phyloP scores from a whole-genome alignment of 2,797 vertebrate species.

The Etheostoma perlongum region DNA sequence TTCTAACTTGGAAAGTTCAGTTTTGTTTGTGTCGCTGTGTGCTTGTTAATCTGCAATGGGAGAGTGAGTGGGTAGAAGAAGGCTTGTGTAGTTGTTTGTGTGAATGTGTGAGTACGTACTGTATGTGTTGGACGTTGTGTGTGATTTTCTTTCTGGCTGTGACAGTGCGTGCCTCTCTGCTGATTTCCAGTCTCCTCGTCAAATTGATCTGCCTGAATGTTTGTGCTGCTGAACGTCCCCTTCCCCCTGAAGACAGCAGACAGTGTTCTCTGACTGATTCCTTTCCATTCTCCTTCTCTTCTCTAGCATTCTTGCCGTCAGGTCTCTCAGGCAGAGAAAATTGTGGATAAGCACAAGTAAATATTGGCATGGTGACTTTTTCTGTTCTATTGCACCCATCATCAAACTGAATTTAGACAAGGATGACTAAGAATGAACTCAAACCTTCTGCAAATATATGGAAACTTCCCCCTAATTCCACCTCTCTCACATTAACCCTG shows the following conservation, averaged over 20 bases:
- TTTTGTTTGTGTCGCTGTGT: slow-evolving; percentile 32
- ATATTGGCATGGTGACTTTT: slow-evolving; percentile 24
- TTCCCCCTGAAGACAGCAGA: slow-evolving; percentile 39
- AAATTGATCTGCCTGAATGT: slow-evolving; percentile 63
- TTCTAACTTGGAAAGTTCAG: slow-evolving; percentile 33
- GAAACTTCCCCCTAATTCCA: slow-evolving; percentile 3
- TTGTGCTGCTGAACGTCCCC: slow-evolving; percentile 48
- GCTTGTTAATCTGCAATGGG: slow-evolving; percentile 46
- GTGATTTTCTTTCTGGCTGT: slow-evolving; percentile 36
- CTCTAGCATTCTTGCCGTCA: slow-evolving; percentile 39
- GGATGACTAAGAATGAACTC: background rate
- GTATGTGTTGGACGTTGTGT: slow-evolving; percentile 13
- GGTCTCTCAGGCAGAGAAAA: slow-evolving; percentile 35
- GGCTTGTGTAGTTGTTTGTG: slow-evolving; percentile 29
- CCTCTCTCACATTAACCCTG: slow-evolving; percentile 16
- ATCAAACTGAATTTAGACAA: background rate
- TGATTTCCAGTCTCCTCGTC: slow-evolving; percentile 57
- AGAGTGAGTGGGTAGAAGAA: slow-evolving; percentile 40
- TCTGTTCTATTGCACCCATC: background rate
- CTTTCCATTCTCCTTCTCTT: slow-evolving; percentile 17
- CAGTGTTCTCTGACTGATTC: slow-evolving; percentile 37
- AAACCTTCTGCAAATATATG: slow-evolving; percentile 10
- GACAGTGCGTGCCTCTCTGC: slow-evolving; percentile 36
- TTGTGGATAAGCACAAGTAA: slow-evolving; percentile 32
- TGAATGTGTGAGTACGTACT: background rate